phyloP scores from a whole-genome alignment of 2,113 vertebrate species.

The Crocuta crocuta region DNA sequence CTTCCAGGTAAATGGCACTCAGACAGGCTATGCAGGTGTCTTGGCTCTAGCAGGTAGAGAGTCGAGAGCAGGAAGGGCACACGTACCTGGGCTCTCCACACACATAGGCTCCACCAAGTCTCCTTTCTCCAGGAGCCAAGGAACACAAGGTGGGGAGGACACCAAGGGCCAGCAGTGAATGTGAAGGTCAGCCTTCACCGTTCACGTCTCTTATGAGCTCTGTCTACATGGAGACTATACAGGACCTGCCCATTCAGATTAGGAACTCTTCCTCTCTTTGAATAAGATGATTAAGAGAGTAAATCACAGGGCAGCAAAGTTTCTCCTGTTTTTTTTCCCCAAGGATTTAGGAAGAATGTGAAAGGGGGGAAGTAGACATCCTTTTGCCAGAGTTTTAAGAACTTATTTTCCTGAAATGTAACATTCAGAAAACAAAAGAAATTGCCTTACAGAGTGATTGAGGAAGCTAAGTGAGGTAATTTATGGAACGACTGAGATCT shows the following conservation, averaged over 20 bases:
- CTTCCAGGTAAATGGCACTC: accelerated
- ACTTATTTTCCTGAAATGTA: background rate
- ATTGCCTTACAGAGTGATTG: background rate
- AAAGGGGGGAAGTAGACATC: background rate
- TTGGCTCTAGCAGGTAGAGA: accelerated
- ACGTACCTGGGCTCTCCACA: background rate
- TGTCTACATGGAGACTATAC: accelerated
- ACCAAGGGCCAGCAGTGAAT: background rate
- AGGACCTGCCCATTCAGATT: accelerated
- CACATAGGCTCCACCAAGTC: accelerated
- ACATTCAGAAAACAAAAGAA: background rate
- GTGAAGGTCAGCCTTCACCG: background rate
- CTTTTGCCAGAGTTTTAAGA: background rate
- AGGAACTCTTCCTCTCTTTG: background rate
- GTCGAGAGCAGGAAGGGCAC: background rate
- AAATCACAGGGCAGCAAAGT: background rate
- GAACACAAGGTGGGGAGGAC: accelerated
- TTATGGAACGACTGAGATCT: background rate
- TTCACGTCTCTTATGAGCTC: accelerated
- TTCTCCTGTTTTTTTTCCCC: background rate
- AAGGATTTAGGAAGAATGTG: background rate
- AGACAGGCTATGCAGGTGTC: background rate
- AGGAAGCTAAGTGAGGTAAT: background rate
- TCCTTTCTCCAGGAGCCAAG: background rate
- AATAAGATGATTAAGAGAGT: background rate